Evolutionary conservation across 2,797 vertebrate species (phyloP), one percentile per base, ranked within the genome.

Genomic region (Catostomus latipinnis): DNA sequence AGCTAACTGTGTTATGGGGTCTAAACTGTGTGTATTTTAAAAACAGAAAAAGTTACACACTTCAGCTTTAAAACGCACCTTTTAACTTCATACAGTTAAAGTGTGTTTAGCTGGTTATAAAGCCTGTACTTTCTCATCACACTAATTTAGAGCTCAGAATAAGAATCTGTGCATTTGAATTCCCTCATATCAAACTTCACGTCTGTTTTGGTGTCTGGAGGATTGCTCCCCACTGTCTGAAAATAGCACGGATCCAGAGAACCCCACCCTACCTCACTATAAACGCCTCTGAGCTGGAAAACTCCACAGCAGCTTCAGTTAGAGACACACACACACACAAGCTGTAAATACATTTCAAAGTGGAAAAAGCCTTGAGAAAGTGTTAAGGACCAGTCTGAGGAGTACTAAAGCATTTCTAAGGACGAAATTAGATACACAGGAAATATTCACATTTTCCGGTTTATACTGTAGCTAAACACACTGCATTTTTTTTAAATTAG

Each of bases 321-420:
- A 4, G 34, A 34, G 22, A 22, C 50, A 79, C 72, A 76, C 53
- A 73, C 80, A 78, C 76, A 76, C 77, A 53, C 71, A 52, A 4
- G 60, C 72, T 50, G 67, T 81, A 78, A 76, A 84, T 65, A 67
- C 75, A 69, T 70, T 80, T 69, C 13, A 49, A 74, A 82, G 80
- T 75, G 86, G 85, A 85, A 87, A 87, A 85, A 85, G 45, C 77
- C 83, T 87, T 80, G 81, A 73, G 60, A 87, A 82, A 82, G 65
- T 82, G 68, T 83, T 77, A 70, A 56, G 73, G 48, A 82, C 56
- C 4, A 16, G 16, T 74, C 65, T 48, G 54, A 67, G 65, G 60
- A 60, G 71, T 13, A 76, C 70, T 61, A 34, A 68, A 73, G 62
- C 14, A 61, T 62, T 70, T 83, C 53, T 70, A 60, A 62, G 49